Percentiles rank a stretch among this genome's conserved stretches.
Conservation (phyloP, 2,888 invertebrate species). For the Drosophila koepferae region DNA sequence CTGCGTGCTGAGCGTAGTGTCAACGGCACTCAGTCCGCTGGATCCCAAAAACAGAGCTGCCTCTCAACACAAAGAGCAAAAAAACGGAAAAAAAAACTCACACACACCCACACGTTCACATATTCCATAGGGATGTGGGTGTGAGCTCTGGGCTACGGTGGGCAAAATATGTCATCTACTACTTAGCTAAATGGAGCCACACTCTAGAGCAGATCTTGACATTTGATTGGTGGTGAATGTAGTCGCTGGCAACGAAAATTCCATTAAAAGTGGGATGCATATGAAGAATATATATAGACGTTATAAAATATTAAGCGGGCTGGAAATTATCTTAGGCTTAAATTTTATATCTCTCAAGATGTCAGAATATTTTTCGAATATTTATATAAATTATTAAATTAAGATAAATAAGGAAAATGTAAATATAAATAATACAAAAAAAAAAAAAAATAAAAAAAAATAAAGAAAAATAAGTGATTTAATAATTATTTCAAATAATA, state of each 20-base stretch:
- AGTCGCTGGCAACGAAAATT: neutral
- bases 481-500: too few species aligned
- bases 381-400: too few species aligned
- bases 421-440: too few species aligned
- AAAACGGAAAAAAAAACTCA: constrained; percentile 7
- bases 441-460: too few species aligned
- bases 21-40: constrained; percentile 55
- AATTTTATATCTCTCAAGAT: too few species aligned
- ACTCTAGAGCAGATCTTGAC: neutral
- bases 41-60: constrained; percentile 39
- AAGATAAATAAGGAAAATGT: too few species aligned
- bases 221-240: neutral
- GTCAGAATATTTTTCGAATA: too few species aligned
- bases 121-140: constrained; percentile 25
- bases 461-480: too few species aligned
- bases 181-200: constrained; percentile 11
- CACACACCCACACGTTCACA: constrained; percentile 64
- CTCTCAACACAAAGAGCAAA: constrained; percentile 1
- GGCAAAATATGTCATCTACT: constrained; percentile 12
- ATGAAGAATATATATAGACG: neutral
- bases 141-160: constrained; percentile 22
- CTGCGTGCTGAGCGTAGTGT: constrained; percentile 62
- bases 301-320: too few species aligned
- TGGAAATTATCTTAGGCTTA: too few species aligned
- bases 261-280: too few species aligned